These are phyloP conservation scores for Pelagia noctiluca DNA, from an alignment of 30 jellyfish, hydroid and myxozoan species.

Conservation along the genomic window DNA sequence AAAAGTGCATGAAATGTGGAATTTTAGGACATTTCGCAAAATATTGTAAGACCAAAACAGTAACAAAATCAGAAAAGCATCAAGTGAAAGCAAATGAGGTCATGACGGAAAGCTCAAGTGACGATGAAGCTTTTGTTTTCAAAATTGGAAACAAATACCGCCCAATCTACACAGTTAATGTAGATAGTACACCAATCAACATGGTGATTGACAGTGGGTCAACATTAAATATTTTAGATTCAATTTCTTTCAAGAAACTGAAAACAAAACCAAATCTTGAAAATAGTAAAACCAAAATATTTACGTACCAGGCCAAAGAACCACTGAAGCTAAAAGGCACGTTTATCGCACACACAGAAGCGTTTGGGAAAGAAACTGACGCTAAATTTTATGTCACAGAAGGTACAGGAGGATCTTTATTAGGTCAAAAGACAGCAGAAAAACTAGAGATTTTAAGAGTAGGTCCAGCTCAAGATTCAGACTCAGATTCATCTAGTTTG, in stretches of 20 bases:
- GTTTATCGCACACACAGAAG: constrained; percentile 8
- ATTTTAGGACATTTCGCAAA: no score
- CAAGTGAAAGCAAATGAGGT: neutral
- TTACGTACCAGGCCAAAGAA: no score
- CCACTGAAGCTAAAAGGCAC: constrained; percentile 45
- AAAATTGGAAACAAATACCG: constrained; percentile 25
- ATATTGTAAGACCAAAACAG: no score
- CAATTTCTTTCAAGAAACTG: neutral
- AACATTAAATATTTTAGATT: constrained; percentile 26
- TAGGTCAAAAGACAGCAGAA: constrained; percentile 49
- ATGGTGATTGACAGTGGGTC: constrained; percentile 68
- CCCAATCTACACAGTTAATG: constrained; percentile 25
- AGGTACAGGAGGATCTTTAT: constrained; percentile 39
- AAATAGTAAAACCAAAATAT: neutral
- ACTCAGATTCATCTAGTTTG: no score
- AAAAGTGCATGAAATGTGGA: constrained; percentile 63
- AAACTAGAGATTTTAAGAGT: neutral
- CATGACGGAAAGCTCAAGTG: constrained; percentile 23
- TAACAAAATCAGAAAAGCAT: no score
- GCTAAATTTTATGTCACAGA: constrained; percentile 42
- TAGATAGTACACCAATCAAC: constrained; percentile 25
- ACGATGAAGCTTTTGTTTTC: constrained; percentile 53
- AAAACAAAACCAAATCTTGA: constrained; percentile 11
- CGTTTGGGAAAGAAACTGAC: constrained; percentile 30
- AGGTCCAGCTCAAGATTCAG: constrained; percentile 12